Conservation (phyloP, 2,113 vertebrate genomes). For the Chunga burmeisteri region DNA sequence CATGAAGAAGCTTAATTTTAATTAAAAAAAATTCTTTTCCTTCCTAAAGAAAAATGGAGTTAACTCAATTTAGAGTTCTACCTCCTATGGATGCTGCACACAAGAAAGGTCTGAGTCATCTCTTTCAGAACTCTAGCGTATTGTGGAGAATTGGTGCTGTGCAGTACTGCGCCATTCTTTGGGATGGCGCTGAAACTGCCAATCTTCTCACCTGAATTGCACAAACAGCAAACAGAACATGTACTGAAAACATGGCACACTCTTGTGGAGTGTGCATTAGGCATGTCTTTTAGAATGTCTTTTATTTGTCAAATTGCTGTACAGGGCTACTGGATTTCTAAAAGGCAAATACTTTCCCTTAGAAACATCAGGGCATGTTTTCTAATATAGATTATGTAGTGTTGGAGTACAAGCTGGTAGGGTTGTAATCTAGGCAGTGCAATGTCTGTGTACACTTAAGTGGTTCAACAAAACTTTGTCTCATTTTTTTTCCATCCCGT, state of each 20-base stretch:
- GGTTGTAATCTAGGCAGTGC: not conserved
- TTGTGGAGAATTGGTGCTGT: not conserved
- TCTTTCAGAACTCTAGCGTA: not conserved
- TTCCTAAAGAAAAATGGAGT: not conserved
- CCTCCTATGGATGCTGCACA: not conserved
- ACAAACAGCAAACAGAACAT: not conserved
- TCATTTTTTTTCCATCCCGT: not conserved
- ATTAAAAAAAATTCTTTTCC: not conserved
- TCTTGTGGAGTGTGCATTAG: not conserved
- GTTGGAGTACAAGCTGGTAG: not conserved
- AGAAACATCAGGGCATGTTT: not conserved
- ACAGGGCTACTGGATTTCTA: not conserved
- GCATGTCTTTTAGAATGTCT: not conserved
- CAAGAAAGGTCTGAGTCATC: not conserved
- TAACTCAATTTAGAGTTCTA: not conserved
- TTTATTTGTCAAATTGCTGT: not conserved
- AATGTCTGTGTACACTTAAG: not conserved
- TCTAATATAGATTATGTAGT: not conserved
- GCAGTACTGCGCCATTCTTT: accelerated
- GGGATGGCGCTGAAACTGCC: not conserved
- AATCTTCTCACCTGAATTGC: not conserved
- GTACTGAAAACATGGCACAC: not conserved
- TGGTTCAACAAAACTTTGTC: not conserved
- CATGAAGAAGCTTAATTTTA: not conserved
- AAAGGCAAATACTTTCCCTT: not conserved